These are phyloP conservation scores for Mohoua ochrocephala DNA, from an alignment of 2,113 vertebrate species.

Conservation along the genomic window DNA sequence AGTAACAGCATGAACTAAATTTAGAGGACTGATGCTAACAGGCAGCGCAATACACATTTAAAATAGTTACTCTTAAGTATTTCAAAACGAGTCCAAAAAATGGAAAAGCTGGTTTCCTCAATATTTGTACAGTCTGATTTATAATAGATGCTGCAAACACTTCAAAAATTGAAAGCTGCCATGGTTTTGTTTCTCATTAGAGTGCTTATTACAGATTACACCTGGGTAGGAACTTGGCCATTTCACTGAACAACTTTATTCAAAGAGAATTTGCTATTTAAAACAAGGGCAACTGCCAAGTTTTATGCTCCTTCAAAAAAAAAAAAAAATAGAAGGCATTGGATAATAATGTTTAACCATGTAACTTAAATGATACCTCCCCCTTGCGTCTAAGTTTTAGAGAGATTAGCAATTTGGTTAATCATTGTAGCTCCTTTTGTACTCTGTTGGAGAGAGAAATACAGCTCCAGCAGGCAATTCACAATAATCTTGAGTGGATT, in stretches of 20 bases:
- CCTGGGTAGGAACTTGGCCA: not conserved
- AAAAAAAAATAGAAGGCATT: not conserved
- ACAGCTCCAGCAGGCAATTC: not conserved
- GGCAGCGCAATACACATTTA: not conserved
- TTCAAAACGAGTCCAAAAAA: not conserved
- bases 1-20: not conserved
- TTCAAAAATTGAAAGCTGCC: not conserved
- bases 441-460: not conserved
- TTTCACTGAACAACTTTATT: not conserved
- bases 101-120: not conserved
- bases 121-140: not conserved
- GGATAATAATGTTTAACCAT: not conserved
- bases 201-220: not conserved
- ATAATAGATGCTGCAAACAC: not conserved
- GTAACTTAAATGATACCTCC: not conserved
- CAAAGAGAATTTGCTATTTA: not conserved
- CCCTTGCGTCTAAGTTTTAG: not conserved
- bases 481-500: not conserved
- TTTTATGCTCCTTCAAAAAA: not conserved
- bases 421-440: not conserved
- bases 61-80: not conserved
- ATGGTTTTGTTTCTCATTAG: not conserved
- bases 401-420: not conserved
- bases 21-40: not conserved
- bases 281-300: not conserved